Evolutionary conservation across 2,113 vertebrate species (phyloP), one percentile per base, ranked within the genome.

Genomic region (Dipodomys spectabilis): DNA sequence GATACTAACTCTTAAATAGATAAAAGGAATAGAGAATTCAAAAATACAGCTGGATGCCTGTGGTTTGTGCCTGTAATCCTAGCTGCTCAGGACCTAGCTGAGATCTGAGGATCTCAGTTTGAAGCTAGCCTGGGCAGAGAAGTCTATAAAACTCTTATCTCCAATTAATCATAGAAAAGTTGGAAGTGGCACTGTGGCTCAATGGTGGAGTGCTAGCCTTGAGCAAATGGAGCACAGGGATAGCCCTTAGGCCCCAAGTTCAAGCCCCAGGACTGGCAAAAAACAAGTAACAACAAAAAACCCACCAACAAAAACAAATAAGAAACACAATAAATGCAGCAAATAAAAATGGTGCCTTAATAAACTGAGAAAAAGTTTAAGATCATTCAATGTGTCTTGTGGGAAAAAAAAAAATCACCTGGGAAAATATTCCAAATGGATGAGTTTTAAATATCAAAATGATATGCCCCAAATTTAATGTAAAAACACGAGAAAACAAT

Each of bases 371-470:
- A 73, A n/a, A n/a, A 77, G 92, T 16, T 45, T 64, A 80, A 25
- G 1, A 86, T 71, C 28, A 77, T 45, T 82, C 32, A 68, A 45
- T 62, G 74, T 49, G 67, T 44, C 18, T 79, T 23, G 0, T 23
- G 0, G 32, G n/a, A n/a, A 15, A 13, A 13, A 57, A 8, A 53
- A 78, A 83, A 62, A 28, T 13, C 23, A 83, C 1, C 1, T 75
- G 7, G n/a, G 30, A 73, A 80, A 67, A 60, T 65, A 93, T 25
- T 86, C 15, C 68, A 90, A 81, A 18, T 20, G 6, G 5, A 49
- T 35, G 39, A 82, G 25, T 71, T 94, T 94, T 82, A 94, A 94
- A 79, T 65, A 20, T 60, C 2, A n/a, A 89, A 93, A 94, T 87
- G 20, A 9, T 1, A 64, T n/a, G n/a, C 3, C 13, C 53, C 53